Conservation (phyloP, 2,797 vertebrate genomes). For the Dipus sagitta region DNA sequence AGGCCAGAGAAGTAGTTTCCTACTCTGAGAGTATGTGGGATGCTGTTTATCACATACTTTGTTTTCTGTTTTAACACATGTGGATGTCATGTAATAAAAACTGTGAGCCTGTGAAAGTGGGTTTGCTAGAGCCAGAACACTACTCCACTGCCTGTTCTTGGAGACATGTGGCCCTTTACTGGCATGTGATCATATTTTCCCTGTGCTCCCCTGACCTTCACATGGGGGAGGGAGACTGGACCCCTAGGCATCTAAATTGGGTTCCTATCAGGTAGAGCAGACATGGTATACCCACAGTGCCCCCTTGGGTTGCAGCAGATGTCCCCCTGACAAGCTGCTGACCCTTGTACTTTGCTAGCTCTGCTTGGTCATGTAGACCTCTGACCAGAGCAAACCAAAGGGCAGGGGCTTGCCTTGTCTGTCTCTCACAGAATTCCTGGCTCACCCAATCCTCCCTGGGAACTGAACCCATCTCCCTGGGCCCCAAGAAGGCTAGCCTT, state of each 20-base stretch:
- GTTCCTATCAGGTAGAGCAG: neutral
- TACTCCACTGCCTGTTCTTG: neutral
- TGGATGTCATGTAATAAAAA: constrained; percentile 33
- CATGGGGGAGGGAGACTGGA: neutral
- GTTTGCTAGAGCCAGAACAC: neutral
- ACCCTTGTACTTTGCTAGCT: too few species aligned
- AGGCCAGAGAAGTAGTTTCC: constrained; percentile 17
- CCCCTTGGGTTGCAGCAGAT: neutral
- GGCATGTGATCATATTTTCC: neutral
- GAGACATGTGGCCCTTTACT: neutral
- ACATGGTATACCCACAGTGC: neutral
- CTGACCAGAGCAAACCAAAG: neutral
- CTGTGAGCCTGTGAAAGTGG: neutral
- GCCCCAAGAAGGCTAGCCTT: neutral
- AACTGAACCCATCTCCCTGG: neutral
- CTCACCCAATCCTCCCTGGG: too few species aligned
- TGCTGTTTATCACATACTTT: neutral
- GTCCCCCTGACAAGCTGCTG: neutral
- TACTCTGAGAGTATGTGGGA: neutral
- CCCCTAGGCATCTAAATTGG: neutral
- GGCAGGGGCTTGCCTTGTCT: neutral
- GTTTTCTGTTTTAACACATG: neutral
- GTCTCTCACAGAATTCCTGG: neutral
- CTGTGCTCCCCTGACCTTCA: neutral
- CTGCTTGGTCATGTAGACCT: neutral